These are phyloP conservation scores for Proterorhinus semilunaris DNA, from an alignment of 2,113 vertebrate species.

Conservation along the genomic window DNA sequence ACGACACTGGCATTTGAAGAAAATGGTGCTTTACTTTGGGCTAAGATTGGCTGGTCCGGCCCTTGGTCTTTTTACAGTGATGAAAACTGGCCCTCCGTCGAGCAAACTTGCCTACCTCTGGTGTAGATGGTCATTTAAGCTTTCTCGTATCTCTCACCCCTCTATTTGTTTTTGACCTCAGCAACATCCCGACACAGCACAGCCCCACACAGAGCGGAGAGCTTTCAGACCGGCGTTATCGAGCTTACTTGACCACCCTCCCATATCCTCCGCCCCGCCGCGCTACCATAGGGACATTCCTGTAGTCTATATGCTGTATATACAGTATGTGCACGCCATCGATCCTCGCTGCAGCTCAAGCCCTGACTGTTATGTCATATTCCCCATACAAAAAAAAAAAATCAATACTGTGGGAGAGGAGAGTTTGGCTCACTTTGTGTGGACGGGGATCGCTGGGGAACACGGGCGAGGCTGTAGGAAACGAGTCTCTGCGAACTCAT, in stretches of 20 bases:
- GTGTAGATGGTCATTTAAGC: too few relatives aligned
- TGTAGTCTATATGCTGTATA: background rate
- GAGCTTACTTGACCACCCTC: constrained; percentile 34
- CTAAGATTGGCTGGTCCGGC: too few relatives aligned
- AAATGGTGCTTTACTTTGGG: too few relatives aligned
- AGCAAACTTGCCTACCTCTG: too few relatives aligned
- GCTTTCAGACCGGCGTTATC: constrained; percentile 40
- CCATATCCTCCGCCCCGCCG: constrained; percentile 25
- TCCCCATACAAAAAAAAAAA: constrained; percentile 30
- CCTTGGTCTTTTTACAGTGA: too few relatives aligned
- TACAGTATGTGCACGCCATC: constrained; percentile 35
- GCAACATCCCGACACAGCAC: constrained; percentile 31
- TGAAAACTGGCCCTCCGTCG: too few relatives aligned
- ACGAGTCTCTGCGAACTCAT: too few relatives aligned
- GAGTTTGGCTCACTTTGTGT: constrained; percentile 42
- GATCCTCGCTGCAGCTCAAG: constrained; percentile 34
- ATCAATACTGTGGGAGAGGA: constrained; percentile 51
- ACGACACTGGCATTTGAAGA: too few relatives aligned
- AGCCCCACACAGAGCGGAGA: constrained; percentile 41
- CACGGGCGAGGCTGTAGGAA: too few relatives aligned
- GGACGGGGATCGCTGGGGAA: constrained; percentile 7
- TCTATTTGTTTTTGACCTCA: constrained; percentile 50
- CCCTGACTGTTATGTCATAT: constrained; percentile 43
- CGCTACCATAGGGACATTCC: constrained; percentile 19
- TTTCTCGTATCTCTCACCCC: constrained; percentile 2